Evolutionary conservation across 2,888 invertebrate species (phyloP).

Genomic region (Drosophila peninsularis): DNA sequence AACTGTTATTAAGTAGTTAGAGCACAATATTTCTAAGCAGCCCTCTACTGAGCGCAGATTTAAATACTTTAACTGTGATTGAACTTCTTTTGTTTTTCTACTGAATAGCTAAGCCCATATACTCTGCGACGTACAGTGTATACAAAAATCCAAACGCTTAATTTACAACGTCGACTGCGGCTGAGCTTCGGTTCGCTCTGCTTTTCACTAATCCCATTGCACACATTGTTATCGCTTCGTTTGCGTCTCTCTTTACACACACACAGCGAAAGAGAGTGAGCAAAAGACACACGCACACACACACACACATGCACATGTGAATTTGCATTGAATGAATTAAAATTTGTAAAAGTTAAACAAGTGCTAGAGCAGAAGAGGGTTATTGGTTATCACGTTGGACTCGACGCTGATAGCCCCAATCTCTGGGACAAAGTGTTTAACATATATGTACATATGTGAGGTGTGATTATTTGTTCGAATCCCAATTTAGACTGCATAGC

Average conservation of each 20-base stretch:
- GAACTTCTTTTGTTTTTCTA: not conserved
- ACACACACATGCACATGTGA: slow-evolving; percentile 22
- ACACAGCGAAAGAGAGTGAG: not conserved
- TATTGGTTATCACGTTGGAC: slow-evolving; percentile 42
- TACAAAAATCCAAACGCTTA: slow-evolving; percentile 43
- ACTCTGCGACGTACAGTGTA: not conserved
- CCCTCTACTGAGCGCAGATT: not conserved
- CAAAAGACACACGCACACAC: not conserved
- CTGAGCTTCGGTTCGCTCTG: slow-evolving; percentile 40
- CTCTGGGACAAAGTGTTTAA: slow-evolving; percentile 34
- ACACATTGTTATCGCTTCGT: slow-evolving; percentile 50
- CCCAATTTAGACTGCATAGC: slow-evolving; percentile 32
- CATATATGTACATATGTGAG: slow-evolving; percentile 3
- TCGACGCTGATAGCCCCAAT: slow-evolving; percentile 37
- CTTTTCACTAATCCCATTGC: slow-evolving; percentile 64
- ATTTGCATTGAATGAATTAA: slow-evolving; percentile 73
- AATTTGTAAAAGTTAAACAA: slow-evolving; percentile 64
- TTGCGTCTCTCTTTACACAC: slow-evolving; percentile 9
- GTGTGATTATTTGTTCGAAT: slow-evolving; percentile 36
- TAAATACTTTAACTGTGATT: not conserved
- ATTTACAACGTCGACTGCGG: slow-evolving; percentile 52
- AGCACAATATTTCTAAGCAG: not conserved
- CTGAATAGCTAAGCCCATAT: not conserved
- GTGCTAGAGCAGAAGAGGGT: slow-evolving; percentile 27
- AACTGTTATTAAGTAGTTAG: no score